Evolutionary conservation across 2,888 invertebrate genomes (phyloP).

Genomic region (Troilus luridus): DNA sequence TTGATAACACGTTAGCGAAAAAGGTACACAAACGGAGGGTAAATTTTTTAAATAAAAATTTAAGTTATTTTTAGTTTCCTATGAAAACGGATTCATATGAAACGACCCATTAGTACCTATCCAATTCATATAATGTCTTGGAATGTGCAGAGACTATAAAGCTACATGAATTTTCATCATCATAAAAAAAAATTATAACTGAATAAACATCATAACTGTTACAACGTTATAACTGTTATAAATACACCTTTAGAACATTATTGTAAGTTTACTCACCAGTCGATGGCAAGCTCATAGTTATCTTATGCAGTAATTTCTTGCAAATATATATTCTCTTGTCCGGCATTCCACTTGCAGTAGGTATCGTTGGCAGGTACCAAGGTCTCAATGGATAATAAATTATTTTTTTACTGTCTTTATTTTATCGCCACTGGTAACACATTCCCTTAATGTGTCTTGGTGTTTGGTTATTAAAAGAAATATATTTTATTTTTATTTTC

Average conservation of each 20-base stretch:
- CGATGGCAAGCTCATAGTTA: slow-evolving; percentile 12
- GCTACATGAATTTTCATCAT: too few species aligned
- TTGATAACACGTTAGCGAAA: too few species aligned
- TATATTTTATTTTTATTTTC: neutral
- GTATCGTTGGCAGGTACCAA: slow-evolving; percentile 2
- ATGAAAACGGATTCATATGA: too few species aligned
- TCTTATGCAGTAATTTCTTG: slow-evolving; percentile 36
- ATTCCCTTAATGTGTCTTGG: neutral
- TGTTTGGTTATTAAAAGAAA: neutral
- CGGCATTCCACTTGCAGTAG: neutral
- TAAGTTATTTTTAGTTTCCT: too few species aligned
- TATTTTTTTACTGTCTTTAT: neutral
- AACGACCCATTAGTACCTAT: too few species aligned
- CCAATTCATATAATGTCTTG: too few species aligned
- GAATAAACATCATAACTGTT: neutral
- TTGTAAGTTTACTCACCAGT: neutral
- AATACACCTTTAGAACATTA: neutral
- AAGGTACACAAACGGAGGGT: too few species aligned
- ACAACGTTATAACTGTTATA: neutral
- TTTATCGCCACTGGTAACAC: neutral
- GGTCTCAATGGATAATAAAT: neutral
- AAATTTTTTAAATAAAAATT: too few species aligned
- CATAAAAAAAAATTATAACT: too few species aligned
- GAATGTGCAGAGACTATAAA: too few species aligned
- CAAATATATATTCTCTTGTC: slow-evolving; percentile 26